Evolutionary conservation across 2,888 invertebrate genomes (phyloP).

Genomic region (Timema podura): DNA sequence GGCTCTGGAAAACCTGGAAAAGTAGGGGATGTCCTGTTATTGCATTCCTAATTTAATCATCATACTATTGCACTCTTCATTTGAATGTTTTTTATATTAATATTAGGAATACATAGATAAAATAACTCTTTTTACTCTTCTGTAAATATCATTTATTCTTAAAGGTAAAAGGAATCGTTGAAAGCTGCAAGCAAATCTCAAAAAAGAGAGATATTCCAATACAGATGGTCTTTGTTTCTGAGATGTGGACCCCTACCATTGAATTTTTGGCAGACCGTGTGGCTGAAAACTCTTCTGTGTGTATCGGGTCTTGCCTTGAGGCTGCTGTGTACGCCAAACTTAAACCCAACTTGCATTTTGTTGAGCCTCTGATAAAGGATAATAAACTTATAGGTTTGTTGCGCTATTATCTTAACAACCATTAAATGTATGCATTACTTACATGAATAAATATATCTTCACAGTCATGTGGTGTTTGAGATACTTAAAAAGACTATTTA

Average conservation of each 20-base stretch:
- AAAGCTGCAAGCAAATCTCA: slow-evolving; percentile 48
- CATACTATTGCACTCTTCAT: too few relatives aligned
- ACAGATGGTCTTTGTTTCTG: slow-evolving; percentile 57
- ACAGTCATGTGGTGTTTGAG: too few relatives aligned
- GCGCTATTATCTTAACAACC: too few relatives aligned
- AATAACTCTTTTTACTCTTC: background rate
- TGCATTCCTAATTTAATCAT: too few relatives aligned
- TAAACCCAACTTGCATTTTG: slow-evolving; percentile 47
- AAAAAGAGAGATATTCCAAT: slow-evolving; percentile 44
- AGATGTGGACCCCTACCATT: slow-evolving; percentile 61
- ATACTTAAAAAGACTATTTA: too few relatives aligned
- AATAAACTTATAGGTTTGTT: slow-evolving; percentile 43
- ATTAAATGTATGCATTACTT: too few relatives aligned
- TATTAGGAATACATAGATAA: background rate
- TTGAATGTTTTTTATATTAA: background rate
- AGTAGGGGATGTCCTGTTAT: too few relatives aligned
- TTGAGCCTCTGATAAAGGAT: slow-evolving; percentile 47
- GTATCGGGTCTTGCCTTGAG: slow-evolving; percentile 67
- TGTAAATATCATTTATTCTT: background rate
- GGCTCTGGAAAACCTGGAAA: too few relatives aligned
- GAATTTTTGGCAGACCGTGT: slow-evolving; percentile 48
- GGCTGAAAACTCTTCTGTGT: background rate
- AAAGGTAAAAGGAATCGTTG: slow-evolving; percentile 47
- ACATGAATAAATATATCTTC: too few relatives aligned
- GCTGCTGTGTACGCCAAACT: slow-evolving; percentile 67